phyloP scores from a whole-genome alignment of 2,888 invertebrate species.

The Trimorus sp. region DNA sequence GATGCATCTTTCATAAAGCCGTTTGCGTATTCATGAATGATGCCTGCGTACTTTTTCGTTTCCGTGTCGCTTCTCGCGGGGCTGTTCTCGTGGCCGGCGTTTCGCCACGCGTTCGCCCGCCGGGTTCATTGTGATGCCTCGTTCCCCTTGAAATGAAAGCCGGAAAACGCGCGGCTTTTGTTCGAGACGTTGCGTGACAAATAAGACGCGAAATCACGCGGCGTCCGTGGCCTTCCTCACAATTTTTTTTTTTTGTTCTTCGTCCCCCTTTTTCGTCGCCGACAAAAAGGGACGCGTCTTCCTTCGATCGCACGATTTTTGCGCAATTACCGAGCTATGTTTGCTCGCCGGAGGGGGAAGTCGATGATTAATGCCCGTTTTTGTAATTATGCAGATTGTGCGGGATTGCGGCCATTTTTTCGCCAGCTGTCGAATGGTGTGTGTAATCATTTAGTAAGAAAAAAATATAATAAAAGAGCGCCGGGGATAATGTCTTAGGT shows the following conservation, averaged over 20 bases:
- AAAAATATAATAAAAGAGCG: too few species aligned
- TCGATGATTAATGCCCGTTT: too few species aligned
- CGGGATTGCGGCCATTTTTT: too few species aligned
- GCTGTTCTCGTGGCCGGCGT: slow-evolving; percentile 14
- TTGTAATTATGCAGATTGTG: too few species aligned
- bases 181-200: slow-evolving; percentile 60
- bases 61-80: slow-evolving; percentile 24
- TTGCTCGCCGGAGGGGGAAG: too few species aligned
- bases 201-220: slow-evolving; percentile 53
- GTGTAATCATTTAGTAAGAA: too few species aligned
- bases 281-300: too few species aligned
- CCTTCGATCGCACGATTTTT: background rate
- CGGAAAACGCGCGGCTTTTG: slow-evolving; percentile 49
- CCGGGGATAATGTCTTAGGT: too few species aligned
- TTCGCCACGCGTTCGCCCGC: slow-evolving; percentile 36
- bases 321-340: background rate
- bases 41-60: slow-evolving; percentile 13
- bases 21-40: slow-evolving; percentile 51
- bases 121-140: slow-evolving; percentile 58
- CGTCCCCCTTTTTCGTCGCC: too few species aligned
- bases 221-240: slow-evolving; percentile 5
- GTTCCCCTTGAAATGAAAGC: slow-evolving; percentile 59
- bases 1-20: slow-evolving; percentile 60
- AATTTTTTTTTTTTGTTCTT: background rate
- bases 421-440: too few species aligned